A percentile compares a stretch with the other conserved stretches of the same genome.
Evolutionary conservation across 2,113 vertebrate genomes (phyloP).

Genomic region (Loxodonta africana): DNA sequence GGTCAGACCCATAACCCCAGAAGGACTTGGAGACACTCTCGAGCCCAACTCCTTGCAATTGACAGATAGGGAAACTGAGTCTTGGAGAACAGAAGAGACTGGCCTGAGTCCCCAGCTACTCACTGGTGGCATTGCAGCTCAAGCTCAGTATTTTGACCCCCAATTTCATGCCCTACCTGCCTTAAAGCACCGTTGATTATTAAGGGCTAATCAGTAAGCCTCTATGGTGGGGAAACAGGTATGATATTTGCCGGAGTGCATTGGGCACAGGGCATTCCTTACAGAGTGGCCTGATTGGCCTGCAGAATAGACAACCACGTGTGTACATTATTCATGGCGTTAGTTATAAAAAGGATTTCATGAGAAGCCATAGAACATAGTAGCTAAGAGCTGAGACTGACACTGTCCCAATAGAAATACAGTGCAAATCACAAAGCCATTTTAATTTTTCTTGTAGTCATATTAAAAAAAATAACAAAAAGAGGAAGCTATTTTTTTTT

Average conservation of each 20-base stretch:
- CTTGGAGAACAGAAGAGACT: background rate
- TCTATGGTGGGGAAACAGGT: background rate
- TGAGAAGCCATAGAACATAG: background rate
- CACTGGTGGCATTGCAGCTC: background rate
- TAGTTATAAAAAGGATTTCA: background rate
- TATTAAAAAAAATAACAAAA: background rate
- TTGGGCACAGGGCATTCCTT: background rate
- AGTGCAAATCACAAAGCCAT: too few species aligned
- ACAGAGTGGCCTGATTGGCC: too few species aligned
- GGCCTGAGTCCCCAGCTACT: background rate
- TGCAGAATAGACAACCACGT: background rate
- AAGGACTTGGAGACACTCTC: background rate
- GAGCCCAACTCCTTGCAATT: background rate
- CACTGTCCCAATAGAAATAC: background rate
- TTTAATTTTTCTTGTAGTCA: background rate
- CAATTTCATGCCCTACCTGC: background rate
- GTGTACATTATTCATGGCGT: background rate
- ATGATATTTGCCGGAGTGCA: too few species aligned
- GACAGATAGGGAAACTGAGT: background rate
- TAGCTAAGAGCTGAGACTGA: rapidly evolving
- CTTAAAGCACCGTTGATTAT: background rate
- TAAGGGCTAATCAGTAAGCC: background rate
- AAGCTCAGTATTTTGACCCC: background rate
- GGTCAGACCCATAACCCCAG: background rate
- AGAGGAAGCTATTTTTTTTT: background rate